Conservation (phyloP, 2,797 vertebrate species). For the Molossus alvarezi region DNA sequence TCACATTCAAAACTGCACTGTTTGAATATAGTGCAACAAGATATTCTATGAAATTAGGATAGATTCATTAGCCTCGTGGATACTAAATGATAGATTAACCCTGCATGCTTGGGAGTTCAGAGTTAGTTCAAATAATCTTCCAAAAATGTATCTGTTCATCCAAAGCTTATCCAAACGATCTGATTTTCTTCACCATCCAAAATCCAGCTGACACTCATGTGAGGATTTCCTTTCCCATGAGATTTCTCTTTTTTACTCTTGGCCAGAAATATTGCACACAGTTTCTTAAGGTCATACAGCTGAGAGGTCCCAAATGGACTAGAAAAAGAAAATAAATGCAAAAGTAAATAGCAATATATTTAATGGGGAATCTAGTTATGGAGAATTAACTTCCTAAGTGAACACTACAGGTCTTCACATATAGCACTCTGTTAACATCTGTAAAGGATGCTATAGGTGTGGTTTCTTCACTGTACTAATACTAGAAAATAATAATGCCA, state of each 20-base stretch:
- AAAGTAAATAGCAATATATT: conserved; percentile 35
- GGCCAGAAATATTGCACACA: conserved; percentile 67
- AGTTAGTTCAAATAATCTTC: conserved; percentile 82
- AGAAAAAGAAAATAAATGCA: conserved; percentile 54
- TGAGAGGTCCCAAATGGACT: conserved; percentile 43
- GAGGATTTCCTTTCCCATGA: conserved; percentile 85
- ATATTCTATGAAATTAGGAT: conserved; percentile 85
- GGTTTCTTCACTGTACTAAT: not conserved
- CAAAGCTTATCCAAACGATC: conserved; percentile 83
- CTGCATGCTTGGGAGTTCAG: conserved; percentile 82
- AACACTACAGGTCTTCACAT: not conserved
- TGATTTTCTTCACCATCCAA: conserved; percentile 84
- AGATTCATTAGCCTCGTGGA: conserved; percentile 78
- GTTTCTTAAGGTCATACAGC: conserved; percentile 63
- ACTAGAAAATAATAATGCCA: not conserved
- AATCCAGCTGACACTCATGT: conserved; percentile 83
- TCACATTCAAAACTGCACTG: conserved; percentile 79
- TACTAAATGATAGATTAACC: conserved; percentile 84
- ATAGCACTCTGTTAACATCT: not conserved
- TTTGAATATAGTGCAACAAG: conserved; percentile 84
- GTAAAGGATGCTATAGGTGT: not conserved
- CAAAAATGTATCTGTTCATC: conserved; percentile 85
- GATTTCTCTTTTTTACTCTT: conserved; percentile 79
- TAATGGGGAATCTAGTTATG: not conserved
- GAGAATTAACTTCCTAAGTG: conserved; percentile 42